Percentiles rank a stretch among this genome's conserved stretches.
These are phyloP conservation scores for Notothenia coriiceps DNA, from an alignment of 2,113 vertebrate genomes.

Conservation along the genomic window DNA sequence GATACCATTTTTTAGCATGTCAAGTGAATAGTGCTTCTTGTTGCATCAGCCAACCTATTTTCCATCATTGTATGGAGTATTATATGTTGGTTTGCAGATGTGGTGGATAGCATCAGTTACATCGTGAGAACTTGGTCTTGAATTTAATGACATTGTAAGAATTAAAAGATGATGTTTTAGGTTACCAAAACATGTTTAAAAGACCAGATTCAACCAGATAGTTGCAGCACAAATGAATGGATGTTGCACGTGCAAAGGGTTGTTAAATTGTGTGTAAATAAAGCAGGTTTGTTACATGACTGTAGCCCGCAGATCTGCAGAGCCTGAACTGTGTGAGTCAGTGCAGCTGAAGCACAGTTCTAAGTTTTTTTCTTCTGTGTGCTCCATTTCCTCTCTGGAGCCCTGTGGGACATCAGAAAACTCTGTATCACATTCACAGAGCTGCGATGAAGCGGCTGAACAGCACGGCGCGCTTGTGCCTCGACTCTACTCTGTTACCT, in stretches of 20 bases:
- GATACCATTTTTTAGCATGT: neutral
- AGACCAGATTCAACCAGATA: neutral
- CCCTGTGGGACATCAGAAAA: conserved; percentile 48
- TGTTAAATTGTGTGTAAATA: conserved; percentile 3
- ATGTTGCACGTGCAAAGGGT: neutral
- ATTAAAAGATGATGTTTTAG: neutral
- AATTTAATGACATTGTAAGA: neutral
- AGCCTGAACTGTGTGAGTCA: conserved; percentile 45
- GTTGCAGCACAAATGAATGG: neutral
- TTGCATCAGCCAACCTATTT: neutral
- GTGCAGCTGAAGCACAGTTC: conserved; percentile 46
- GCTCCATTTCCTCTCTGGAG: conserved; percentile 56
- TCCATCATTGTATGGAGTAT: neutral
- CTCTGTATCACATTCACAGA: conserved; percentile 15
- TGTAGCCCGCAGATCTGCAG: conserved; percentile 34
- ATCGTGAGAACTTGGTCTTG: neutral
- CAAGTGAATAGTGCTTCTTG: neutral
- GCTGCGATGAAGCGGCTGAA: conserved; percentile 26
- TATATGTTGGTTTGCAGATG: neutral
- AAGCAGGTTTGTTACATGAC: conserved; percentile 29
- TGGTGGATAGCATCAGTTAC: neutral
- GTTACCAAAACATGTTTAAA: neutral
- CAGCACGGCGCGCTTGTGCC: conserved; percentile 26
- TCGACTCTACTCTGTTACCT: conserved; percentile 55
- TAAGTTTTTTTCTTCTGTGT: conserved; percentile 13